Evolutionary conservation across 2,113 vertebrate genomes (phyloP), one percentile per base, ranked within the genome.

Genomic region (Callocephalon fimbriatum): DNA sequence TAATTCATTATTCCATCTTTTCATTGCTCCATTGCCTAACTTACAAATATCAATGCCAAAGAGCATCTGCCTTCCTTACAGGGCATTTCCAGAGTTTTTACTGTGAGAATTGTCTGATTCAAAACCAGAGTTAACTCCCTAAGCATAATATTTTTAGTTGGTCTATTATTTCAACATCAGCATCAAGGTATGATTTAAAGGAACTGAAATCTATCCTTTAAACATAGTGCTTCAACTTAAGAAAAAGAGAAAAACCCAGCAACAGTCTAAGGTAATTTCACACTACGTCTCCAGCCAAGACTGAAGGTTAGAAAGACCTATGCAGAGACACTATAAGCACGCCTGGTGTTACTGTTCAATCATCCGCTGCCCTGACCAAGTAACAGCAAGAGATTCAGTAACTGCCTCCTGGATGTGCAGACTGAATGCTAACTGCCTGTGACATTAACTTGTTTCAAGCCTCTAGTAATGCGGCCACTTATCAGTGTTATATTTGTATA

Each of bases 401-500:
- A 35, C 32, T 66, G 75, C 83, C 88, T 86, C 59, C 67, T 71
- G 72, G 93, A 12, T 66, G 38, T 3, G 65, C 83, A 42, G 79
- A 13, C 76, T 42, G 86, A 94, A 92, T 83, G 65, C 76, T 58
- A 97, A 70, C 71, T 42, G 89, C 73, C 65, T 58, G 45, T 18
- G 50, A 91, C 93, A 88, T 45, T 63, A 90, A 88, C 79, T 92
- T 26, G 3, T 67, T 84, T 71, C 32, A 77, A 95, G 90, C 75
- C 58, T 88, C 82, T 83, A 54, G 75, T 67, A 77, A 76, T 15
- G n/a, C 80, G 74, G 91, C 80, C 32, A 40, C 91, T 91, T 91
- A 91, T 80, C 94, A 78, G 42, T 80, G 79, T 31, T 92, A 74
- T 77, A 96, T 95, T 93, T 95, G 94, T 92, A 75, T 72, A 78